Base-by-base conservation (phyloP, 64 coral and sea anemone species). In the Trachythela sp. region DNA sequence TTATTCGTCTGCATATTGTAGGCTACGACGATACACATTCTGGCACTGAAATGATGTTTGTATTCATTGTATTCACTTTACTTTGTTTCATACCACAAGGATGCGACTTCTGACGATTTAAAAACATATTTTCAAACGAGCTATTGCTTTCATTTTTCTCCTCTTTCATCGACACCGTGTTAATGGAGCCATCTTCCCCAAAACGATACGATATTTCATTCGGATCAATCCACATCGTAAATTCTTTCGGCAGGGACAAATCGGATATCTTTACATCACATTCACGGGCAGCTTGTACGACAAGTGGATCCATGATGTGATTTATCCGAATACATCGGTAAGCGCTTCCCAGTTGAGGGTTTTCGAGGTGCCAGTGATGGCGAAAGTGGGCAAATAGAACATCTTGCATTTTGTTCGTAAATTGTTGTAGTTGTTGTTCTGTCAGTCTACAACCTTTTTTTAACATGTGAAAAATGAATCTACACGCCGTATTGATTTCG, bases 321-420 rank as follows among this genome's bases (percentile, higher is more conserved):
- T 99, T 99, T 85, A 95, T 99, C 38, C 96, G 89, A 60, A 99
- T 99, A 91, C 96, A 99, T 39, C 96, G 91, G 93, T 89, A 99
- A 39, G 91, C 96, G 83, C 96, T 99, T 54, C 96, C 96, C 77
- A 94, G 94, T 94, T 95, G 94, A 87, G 96, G 96, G 80, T 99
- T 99, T 30, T 95, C 91, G 5, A 94, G 96, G 70, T 99, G 96
- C 96, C 96, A 99, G 41, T 99, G 96, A 37, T 94, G 91, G 41
- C 92, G 90, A 84, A 95, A 99, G 70, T 89, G 56, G n/a, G 94
- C 96, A 48, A 94, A 99, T 54, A 99, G 91, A 91, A 99, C 86
- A 89, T 99, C 96, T 89, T 92, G 92, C 91, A 95, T 89, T 83
- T 94, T 99, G 77, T 76, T 91, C 41, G 88, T 85, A 86, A 99